A percentile compares a stretch with the other conserved stretches of the same genome.
Conservation (phyloP, 1,140 invertebrate genomes). For the Drosophila auraria region DNA sequence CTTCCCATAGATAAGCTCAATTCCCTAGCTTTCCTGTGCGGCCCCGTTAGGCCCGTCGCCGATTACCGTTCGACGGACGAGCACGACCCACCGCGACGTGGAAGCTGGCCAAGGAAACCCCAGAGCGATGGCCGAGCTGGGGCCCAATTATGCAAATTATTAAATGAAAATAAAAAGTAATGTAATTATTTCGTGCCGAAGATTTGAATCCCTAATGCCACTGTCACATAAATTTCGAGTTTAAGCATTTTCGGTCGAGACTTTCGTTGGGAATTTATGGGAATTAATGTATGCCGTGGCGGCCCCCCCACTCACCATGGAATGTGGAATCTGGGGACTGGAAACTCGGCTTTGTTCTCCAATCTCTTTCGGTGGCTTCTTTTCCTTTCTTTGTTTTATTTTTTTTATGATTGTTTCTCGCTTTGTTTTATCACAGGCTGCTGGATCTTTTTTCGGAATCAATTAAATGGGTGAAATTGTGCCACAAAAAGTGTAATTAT, state of each 20-base stretch:
- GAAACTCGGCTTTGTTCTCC: constrained; percentile 40
- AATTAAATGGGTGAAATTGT: constrained; percentile 42
- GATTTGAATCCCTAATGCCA: constrained; percentile 66
- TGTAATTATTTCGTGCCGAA: constrained; percentile 61
- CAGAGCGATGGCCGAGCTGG: constrained; percentile 20
- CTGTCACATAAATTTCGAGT: constrained; percentile 73
- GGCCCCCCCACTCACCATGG: constrained; percentile 44
- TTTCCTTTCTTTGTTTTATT: constrained; percentile 23
- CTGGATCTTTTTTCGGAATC: constrained; percentile 25
- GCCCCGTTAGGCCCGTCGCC: constrained; percentile 13
- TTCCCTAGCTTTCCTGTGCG: constrained; percentile 7
- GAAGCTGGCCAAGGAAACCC: constrained; percentile 15
- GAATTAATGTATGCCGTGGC: constrained; percentile 34
- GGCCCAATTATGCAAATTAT: constrained; percentile 63
- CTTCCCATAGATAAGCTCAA: constrained; percentile 8
- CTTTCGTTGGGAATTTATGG: constrained; percentile 60
- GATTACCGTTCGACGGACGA: constrained; percentile 21
- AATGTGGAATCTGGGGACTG: constrained; percentile 42
- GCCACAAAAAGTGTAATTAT: constrained; percentile 20
- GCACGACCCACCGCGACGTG: constrained; percentile 37
- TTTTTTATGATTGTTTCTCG: constrained; percentile 30
- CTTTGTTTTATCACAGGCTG: constrained; percentile 37
- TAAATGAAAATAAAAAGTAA: constrained; percentile 60
- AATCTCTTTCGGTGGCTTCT: constrained; percentile 28
- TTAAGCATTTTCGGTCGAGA: constrained; percentile 71